phyloP scores from a whole-genome alignment of 2,888 invertebrate species.

The Drosophila phalerata region DNA sequence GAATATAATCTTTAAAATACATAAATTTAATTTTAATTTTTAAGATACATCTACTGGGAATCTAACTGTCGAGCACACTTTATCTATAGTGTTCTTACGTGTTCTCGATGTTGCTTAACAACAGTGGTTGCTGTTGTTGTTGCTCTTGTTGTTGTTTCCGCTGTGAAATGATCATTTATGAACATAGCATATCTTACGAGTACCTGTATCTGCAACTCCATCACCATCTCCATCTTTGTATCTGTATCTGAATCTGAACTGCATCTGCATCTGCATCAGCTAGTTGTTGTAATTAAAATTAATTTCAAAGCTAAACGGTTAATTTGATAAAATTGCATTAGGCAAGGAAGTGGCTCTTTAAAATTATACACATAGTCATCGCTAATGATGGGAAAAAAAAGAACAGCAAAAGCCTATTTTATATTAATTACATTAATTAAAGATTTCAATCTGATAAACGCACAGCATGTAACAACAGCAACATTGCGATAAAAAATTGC shows the following conservation, averaged over 20 bases:
- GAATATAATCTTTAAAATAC: too few relatives aligned
- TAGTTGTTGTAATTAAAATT: conserved; percentile 72
- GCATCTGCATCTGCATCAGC: not conserved
- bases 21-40: too few relatives aligned
- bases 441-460: conserved; percentile 54
- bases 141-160: conserved; percentile 59
- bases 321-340: conserved; percentile 67
- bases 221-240: not conserved
- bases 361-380: conserved; percentile 53
- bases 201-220: conserved; percentile 30
- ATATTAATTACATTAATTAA: conserved; percentile 64
- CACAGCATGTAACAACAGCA: conserved; percentile 17
- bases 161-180: conserved; percentile 61
- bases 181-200: conserved; percentile 36
- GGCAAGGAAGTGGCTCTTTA: conserved; percentile 41
- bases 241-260: not conserved
- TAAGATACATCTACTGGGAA: not conserved
- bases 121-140: conserved; percentile 14
- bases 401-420: conserved; percentile 30
- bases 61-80: not conserved
- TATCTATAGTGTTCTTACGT: not conserved
- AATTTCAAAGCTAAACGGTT: conserved; percentile 68
- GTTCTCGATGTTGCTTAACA: conserved; percentile 21
- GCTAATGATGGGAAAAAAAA: conserved; percentile 41
- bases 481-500: not conserved